Percentiles rank a stretch among this genome's conserved stretches.
These are phyloP conservation scores for Ferrisia virgata DNA, from an alignment of 2,888 invertebrate genomes.

Conservation along the genomic window DNA sequence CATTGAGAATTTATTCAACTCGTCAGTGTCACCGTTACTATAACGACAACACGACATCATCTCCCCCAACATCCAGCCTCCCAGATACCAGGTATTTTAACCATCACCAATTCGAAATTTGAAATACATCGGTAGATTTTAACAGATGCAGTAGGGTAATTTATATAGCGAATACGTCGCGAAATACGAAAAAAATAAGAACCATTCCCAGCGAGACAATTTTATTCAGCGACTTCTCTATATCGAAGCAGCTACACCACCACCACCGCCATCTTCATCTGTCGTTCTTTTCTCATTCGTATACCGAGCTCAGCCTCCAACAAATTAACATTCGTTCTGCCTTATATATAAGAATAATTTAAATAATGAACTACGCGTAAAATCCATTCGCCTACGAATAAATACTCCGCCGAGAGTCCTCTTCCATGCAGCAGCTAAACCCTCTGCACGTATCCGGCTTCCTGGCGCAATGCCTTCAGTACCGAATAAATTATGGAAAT, in stretches of 20 bases:
- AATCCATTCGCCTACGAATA: slow-evolving; percentile 7
- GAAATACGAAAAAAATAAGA: neutral
- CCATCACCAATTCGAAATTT: neutral
- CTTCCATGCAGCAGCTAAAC: neutral
- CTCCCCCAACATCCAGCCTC: too few species aligned
- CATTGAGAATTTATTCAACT: neutral
- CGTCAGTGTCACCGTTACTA: neutral
- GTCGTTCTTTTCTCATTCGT: neutral
- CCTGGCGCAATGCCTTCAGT: too few species aligned
- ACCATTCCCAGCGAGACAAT: neutral
- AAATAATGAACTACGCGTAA: slow-evolving; percentile 3
- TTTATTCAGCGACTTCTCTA: neutral
- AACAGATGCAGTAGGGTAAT: neutral
- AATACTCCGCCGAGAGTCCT: neutral
- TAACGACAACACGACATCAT: too few species aligned
- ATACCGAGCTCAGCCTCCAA: neutral
- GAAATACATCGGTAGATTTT: neutral
- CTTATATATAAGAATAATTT: neutral
- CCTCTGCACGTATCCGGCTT: neutral
- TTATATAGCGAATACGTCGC: neutral
- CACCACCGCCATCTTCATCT: neutral
- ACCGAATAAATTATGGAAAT: neutral
- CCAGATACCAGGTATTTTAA: neutral
- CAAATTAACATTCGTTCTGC: neutral
- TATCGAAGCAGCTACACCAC: too few species aligned